Conservation (phyloP, 2,797 vertebrate species). For the Anniella stebbinsi region DNA sequence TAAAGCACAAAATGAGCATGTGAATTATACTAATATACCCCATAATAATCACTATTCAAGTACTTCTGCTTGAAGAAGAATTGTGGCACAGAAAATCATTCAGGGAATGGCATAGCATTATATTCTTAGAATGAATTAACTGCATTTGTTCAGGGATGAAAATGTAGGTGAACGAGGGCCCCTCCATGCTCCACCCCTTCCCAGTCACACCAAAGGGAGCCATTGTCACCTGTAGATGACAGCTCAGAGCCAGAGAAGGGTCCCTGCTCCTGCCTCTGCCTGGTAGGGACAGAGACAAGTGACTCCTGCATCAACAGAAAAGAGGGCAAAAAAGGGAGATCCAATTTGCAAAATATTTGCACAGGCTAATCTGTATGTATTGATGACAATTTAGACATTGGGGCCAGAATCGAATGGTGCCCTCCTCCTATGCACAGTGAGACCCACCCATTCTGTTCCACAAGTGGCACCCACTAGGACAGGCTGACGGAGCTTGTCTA, state of each 20-base stretch:
- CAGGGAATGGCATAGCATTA: constrained; percentile 68
- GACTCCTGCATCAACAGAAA: no score
- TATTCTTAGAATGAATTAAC: constrained; percentile 74
- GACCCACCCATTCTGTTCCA: no score
- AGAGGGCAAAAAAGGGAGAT: no score
- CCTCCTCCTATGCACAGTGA: no score
- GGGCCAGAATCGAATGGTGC: no score
- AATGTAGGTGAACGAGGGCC: constrained; percentile 31
- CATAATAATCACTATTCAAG: constrained; percentile 75
- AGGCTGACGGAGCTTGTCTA: no score
- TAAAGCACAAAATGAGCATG: constrained; percentile 77
- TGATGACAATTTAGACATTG: no score
- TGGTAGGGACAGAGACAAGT: no score
- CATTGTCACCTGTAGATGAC: not conserved
- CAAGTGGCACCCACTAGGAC: no score
- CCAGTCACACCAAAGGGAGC: not conserved
- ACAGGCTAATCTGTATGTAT: no score
- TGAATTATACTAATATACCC: constrained; percentile 80
- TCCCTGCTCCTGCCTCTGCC: not conserved
- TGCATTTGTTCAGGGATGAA: constrained; percentile 50
- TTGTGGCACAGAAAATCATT: constrained; percentile 75
- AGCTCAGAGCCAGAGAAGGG: not conserved
- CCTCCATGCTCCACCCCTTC: not conserved
- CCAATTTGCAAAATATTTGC: no score
- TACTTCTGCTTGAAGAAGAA: constrained; percentile 71